phyloP scores from a whole-genome alignment of 2,888 invertebrate genomes.

The Synanthedon tipuliformis region DNA sequence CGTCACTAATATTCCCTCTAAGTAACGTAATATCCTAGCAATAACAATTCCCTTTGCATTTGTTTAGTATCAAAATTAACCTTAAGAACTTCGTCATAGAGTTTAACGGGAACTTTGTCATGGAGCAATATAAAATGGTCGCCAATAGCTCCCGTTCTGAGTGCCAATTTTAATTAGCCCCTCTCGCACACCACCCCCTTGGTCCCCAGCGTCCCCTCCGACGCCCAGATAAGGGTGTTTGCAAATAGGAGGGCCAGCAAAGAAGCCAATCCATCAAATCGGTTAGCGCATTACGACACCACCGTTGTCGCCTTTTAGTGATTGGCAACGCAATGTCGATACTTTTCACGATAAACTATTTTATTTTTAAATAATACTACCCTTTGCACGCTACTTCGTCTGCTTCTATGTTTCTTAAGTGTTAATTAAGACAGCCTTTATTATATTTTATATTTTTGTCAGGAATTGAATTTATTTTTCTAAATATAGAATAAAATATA shows the following conservation, averaged over 20 bases:
- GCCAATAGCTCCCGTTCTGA: conserved; percentile 18
- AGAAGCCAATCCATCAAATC: conserved; percentile 71
- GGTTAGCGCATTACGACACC: conserved; percentile 67
- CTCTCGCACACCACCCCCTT: conserved; percentile 22
- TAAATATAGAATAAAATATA: too few species aligned
- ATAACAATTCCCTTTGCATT: not conserved
- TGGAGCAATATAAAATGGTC: not conserved
- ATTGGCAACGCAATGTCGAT: conserved; percentile 9
- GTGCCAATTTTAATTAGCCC: conserved; percentile 66
- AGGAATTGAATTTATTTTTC: too few species aligned
- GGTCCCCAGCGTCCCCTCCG: conserved; percentile 18
- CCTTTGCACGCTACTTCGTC: too few species aligned
- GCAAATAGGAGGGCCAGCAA: conserved; percentile 65
- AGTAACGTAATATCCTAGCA: not conserved
- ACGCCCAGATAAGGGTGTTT: conserved; percentile 61
- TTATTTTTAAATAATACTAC: too few species aligned
- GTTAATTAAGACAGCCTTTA: too few species aligned
- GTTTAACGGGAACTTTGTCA: not conserved
- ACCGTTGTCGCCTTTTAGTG: conserved; percentile 45
- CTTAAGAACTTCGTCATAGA: conserved; percentile 18
- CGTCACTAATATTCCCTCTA: conserved; percentile 4
- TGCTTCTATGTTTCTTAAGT: too few species aligned
- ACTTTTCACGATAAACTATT: too few species aligned
- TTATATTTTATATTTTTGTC: too few species aligned
- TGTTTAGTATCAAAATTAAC: conserved; percentile 7